A percentile compares a stretch with the other conserved stretches of the same genome.
phyloP scores from a whole-genome alignment of 1,140 invertebrate species.

The Heliconius melpomene region DNA sequence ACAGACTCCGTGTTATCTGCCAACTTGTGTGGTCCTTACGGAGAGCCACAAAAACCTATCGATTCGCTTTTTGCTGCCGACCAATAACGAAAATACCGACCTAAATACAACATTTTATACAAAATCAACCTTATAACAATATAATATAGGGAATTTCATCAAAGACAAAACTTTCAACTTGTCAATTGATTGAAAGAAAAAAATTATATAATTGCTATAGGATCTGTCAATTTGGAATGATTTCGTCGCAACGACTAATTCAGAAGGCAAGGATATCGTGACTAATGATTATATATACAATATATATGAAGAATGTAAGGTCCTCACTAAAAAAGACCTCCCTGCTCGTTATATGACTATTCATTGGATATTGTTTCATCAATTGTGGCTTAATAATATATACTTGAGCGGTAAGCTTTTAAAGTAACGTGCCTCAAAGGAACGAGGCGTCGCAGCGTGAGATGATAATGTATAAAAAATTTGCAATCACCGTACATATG shows the following conservation, averaged over 20 bases:
- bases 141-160: slow-evolving; percentile 10
- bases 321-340: slow-evolving; percentile 52
- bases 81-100: slow-evolving; percentile 37
- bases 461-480: slow-evolving; percentile 29
- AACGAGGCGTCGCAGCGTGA: slow-evolving; percentile 42
- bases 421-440: slow-evolving; percentile 33
- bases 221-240: slow-evolving; percentile 53
- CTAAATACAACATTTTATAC: slow-evolving; percentile 15
- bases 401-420: not conserved
- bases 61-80: slow-evolving; percentile 52
- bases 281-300: not conserved
- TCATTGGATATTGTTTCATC: slow-evolving; percentile 43
- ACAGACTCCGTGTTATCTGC: slow-evolving; percentile 37
- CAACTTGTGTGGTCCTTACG: slow-evolving; percentile 53
- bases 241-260: slow-evolving; percentile 54
- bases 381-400: slow-evolving; percentile 38
- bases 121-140: slow-evolving; percentile 42
- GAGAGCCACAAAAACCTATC: slow-evolving; percentile 50
- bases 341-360: slow-evolving; percentile 40
- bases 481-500: not conserved
- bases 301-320: slow-evolving; percentile 11
- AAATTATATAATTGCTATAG: slow-evolving; percentile 53
- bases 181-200: slow-evolving; percentile 35
- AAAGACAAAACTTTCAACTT: slow-evolving; percentile 17
- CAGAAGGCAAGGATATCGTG: not conserved